phyloP scores from a whole-genome alignment of 2,113 vertebrate species.

The Mugil cephalus region DNA sequence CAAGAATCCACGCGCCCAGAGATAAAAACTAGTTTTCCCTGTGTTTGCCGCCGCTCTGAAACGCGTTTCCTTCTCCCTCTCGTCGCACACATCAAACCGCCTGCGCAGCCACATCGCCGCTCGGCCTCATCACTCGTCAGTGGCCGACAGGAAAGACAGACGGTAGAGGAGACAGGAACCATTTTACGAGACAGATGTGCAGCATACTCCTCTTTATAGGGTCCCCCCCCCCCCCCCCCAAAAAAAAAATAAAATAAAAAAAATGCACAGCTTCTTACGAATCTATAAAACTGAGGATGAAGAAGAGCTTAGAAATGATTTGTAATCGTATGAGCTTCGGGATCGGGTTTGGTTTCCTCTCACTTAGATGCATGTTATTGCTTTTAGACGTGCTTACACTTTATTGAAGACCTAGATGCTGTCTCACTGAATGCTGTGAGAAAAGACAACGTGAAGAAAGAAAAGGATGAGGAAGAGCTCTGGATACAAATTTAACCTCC shows the following conservation, averaged over 20 bases:
- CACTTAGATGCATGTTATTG: background rate
- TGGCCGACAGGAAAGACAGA: conserved; percentile 46
- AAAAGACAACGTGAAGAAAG: conserved; percentile 10
- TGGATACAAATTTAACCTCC: background rate
- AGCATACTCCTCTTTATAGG: conserved; percentile 20
- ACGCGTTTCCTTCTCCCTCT: background rate
- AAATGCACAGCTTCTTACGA: background rate
- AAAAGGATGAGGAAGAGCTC: background rate
- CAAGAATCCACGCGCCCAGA: conserved; percentile 10
- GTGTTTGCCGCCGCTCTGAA: conserved; percentile 29
- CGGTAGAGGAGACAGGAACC: conserved; percentile 32
- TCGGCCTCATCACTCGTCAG: conserved; percentile 25
- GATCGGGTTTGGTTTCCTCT: background rate
- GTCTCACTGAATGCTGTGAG: background rate
- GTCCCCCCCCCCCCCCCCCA: background rate
- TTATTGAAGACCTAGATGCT: background rate
- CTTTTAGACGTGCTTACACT: background rate
- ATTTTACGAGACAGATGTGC: conserved; percentile 56
- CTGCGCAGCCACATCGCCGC: background rate
- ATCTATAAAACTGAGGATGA: background rate
- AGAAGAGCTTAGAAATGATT: background rate
- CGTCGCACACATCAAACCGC: background rate
- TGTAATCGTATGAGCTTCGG: background rate
- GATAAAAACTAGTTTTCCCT: conserved; percentile 4
- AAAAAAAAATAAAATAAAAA: background rate